phyloP scores from a whole-genome alignment of 2,888 invertebrate species.

The Xanthia togata region DNA sequence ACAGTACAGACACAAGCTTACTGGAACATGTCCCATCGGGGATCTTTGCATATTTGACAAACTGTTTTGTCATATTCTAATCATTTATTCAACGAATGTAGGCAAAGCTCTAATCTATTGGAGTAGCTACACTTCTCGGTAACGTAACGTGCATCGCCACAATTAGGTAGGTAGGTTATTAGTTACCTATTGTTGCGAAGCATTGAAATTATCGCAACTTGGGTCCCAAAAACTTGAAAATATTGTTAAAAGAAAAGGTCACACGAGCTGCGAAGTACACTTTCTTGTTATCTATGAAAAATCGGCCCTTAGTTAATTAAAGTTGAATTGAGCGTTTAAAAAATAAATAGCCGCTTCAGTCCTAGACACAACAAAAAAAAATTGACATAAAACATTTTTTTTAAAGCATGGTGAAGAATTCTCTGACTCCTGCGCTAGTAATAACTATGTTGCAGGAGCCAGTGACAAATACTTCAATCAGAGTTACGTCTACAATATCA shows the following conservation, averaged over 20 bases:
- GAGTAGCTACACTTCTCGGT: constrained; percentile 25
- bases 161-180: not conserved
- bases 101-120: constrained; percentile 50
- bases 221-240: not conserved
- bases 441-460: too few species aligned
- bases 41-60: constrained; percentile 84
- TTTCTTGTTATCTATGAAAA: not conserved
- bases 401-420: too few species aligned
- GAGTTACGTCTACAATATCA: too few species aligned
- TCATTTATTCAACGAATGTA: constrained; percentile 72
- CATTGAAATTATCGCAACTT: not conserved
- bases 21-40: constrained; percentile 74
- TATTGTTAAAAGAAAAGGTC: not conserved
- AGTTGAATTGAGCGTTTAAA: too few species aligned
- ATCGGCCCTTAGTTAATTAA: not conserved
- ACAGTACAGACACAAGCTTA: constrained; percentile 69
- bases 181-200: not conserved
- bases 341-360: too few species aligned
- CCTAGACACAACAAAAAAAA: too few species aligned
- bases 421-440: too few species aligned
- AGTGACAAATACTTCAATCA: too few species aligned
- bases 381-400: too few species aligned
- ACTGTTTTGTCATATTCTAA: constrained; percentile 79
- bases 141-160: not conserved
- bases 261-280: not conserved